Evolutionary conservation across 1,140 invertebrate genomes (phyloP), one percentile per base, ranked within the genome.

Genomic region (Bombus confusus): DNA sequence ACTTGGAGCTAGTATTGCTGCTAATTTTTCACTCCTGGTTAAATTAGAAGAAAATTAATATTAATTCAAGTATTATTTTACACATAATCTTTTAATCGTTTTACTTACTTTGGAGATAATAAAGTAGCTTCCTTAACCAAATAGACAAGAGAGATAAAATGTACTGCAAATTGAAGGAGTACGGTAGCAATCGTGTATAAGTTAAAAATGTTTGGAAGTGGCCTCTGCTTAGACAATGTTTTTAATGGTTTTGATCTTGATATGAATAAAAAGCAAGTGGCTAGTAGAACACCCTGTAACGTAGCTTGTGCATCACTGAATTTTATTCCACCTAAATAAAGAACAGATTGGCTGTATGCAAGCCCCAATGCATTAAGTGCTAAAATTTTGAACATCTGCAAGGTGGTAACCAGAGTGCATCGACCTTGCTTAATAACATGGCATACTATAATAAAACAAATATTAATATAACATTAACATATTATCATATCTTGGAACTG

Each of bases 331-430:
- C 99, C 99, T 85, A 99, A 96, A 94, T 99, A 99, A 1, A 99
- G 96, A 15, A 99, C 99, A 41, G 99, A 99, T 95, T 99, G 99
- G 94, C 98, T 99, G 96, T 99, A 99, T 0, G 99, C 99, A 66
- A 99, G 95, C 82, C 99, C 98, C 1, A 99, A 96, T 0, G 99
- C 99, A 95, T 99, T 99, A n/a, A 99, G 94, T 0, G 99, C 99
- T 62, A 99, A 95, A 89, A 99, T 99, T 96, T 99, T 99, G 95
- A 99, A 99, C 99, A 99, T 99, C 95, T 99, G 99, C 66, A 99
- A 95, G 0, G 99, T 99, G 2, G 99, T 99, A 0, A 99, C 99
- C 64, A 99, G 95, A 0, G 99, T 99, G 94, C 99, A 99, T 59
- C 99, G 96, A 10, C 99, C 99, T 96, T 99, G 99, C 93, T 99